Percentiles rank a stretch among this genome's conserved stretches.
phyloP scores from a whole-genome alignment of 2,888 invertebrate species.

The Dichetophora obliterata region DNA sequence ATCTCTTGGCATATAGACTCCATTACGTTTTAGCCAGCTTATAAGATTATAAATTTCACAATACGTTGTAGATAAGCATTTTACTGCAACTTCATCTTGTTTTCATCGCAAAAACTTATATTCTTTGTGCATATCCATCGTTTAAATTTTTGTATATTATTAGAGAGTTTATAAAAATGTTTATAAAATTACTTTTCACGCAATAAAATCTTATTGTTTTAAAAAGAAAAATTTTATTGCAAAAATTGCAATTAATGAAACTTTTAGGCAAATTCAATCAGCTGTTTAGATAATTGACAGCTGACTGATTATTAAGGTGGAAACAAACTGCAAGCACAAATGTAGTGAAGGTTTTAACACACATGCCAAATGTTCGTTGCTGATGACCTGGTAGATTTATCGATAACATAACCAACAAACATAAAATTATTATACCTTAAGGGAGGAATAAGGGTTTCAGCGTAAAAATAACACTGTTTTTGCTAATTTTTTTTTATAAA shows the following conservation, averaged over 20 bases:
- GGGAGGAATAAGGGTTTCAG: too few species aligned
- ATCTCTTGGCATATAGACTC: slow-evolving; percentile 80
- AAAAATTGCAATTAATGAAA: slow-evolving; percentile 2
- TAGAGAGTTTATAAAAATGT: neutral
- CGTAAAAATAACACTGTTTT: too few species aligned
- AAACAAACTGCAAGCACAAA: neutral
- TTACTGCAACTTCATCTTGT: neutral
- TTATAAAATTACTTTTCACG: neutral
- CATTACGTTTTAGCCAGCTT: slow-evolving; percentile 69
- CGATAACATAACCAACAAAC: too few species aligned
- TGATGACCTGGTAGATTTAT: too few species aligned
- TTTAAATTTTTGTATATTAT: neutral
- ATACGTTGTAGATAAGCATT: slow-evolving; percentile 10
- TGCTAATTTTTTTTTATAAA: too few species aligned
- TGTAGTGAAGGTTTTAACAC: too few species aligned
- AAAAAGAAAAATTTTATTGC: neutral
- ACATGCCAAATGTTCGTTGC: too few species aligned
- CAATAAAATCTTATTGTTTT: neutral
- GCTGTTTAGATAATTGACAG: slow-evolving; percentile 28
- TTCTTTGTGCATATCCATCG: neutral
- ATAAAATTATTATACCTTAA: too few species aligned
- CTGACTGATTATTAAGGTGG: neutral
- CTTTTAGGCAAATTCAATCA: neutral
- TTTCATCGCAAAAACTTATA: neutral
- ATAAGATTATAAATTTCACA: slow-evolving; percentile 2